Conservation (phyloP, 2,888 invertebrate genomes). For the Pomacea canaliculata region DNA sequence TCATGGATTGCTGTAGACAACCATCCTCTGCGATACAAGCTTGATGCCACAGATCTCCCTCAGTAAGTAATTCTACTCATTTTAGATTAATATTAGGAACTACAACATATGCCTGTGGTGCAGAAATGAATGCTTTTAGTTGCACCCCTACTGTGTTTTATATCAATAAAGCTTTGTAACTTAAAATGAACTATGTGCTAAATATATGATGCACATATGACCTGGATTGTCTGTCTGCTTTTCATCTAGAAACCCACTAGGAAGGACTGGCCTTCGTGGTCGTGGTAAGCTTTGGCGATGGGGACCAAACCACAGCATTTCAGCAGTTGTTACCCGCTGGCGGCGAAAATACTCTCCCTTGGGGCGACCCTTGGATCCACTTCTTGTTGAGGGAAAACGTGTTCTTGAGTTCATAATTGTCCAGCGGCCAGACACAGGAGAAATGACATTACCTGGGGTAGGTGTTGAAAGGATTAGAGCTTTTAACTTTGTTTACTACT, state of each 20-base stretch:
- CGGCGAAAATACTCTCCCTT: conserved; percentile 51
- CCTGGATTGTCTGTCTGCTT: too few relatives aligned
- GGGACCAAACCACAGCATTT: conserved; percentile 69
- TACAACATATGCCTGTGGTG: background rate
- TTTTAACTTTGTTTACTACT: too few relatives aligned
- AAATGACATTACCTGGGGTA: conserved; percentile 58
- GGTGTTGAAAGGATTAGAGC: background rate
- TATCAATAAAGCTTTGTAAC: too few relatives aligned
- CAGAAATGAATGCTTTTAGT: background rate
- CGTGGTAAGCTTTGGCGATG: conserved; percentile 66
- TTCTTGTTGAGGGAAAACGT: conserved; percentile 55
- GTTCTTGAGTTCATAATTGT: conserved; percentile 56
- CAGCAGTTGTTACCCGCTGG: conserved; percentile 65
- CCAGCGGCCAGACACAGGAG: conserved; percentile 41
- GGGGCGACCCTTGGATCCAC: conserved; percentile 40
- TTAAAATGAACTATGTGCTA: too few relatives aligned
- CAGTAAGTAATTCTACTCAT: conserved; percentile 40
- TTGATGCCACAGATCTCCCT: conserved; percentile 51
- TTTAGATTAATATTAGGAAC: background rate
- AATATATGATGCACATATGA: too few relatives aligned
- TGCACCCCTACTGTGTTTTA: too few relatives aligned
- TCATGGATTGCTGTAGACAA: conserved; percentile 55
- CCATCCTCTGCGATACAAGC: conserved; percentile 47
- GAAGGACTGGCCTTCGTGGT: conserved; percentile 67
- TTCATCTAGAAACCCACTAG: conserved; percentile 64